Evolutionary conservation across 2,797 vertebrate genomes (phyloP), one percentile per base, ranked within the genome.

Genomic region (Coregonus ussuriensis): DNA sequence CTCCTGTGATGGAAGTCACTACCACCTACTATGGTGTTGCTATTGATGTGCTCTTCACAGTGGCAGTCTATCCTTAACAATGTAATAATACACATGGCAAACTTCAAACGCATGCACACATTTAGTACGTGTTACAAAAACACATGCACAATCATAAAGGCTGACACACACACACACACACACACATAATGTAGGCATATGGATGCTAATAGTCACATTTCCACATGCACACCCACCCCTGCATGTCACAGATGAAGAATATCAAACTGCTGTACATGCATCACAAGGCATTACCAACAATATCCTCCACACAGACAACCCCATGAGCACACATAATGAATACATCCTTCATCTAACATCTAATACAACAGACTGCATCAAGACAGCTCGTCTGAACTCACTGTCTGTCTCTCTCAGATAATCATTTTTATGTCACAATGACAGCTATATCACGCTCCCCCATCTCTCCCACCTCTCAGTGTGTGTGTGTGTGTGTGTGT

Each of bases 211-310:
- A 71, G 5, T 29, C 52, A 70, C 72, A 79, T 77, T 62, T 77
- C 76, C 2, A 75, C 77, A 83, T 80, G 77, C 16, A 47, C 73
- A 11, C 9, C 9, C 41, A 11, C 41, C 41, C 41, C 18, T 73
- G 25, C 63, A 72, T 21, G 76, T 80, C 84, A 81, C 16, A 56
- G 73, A 82, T 84, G 79, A 87, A 83, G 74, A 74, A 87, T 75
- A 66, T 74, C 71, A 77, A 81, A 79, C 69, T 37, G 79, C 71
- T 47, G 86, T 47, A 47, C 41, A 47, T 47, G 9, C 79, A 87
- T 91, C 86, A 87, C 85, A 87, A 63, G 6, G 83, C 77, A 77
- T 83, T 87, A 85, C 41, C 2, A 59, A 66, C 31, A 89, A 82
- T 75, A 76, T 81, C 76, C 6, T 51, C 1, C 71, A 1, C n/a